These are phyloP conservation scores for Prionailurus bengalensis DNA, from an alignment of 2,113 vertebrate species.

Conservation along the genomic window DNA sequence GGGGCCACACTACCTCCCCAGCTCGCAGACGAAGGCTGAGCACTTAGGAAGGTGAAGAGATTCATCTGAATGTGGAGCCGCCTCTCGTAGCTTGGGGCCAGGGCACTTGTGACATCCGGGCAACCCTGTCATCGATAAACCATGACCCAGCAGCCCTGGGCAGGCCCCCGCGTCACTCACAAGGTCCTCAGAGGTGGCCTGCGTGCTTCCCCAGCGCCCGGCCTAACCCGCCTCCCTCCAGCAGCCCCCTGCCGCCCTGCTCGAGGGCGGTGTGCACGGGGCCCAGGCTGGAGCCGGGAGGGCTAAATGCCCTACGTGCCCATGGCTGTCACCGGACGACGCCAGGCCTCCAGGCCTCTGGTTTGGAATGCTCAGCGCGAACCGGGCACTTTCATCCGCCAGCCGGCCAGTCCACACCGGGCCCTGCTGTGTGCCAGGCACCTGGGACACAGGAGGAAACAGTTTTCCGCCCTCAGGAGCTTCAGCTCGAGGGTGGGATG, in stretches of 20 bases:
- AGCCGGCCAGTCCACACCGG: background rate
- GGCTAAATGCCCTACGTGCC: background rate
- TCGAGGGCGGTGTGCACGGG: fast-evolving
- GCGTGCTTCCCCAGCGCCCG: fast-evolving
- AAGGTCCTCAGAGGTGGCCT: fast-evolving
- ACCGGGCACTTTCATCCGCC: background rate
- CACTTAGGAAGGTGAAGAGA: fast-evolving
- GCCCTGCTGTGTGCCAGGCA: too few relatives aligned
- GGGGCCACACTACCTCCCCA: background rate
- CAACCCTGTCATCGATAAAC: background rate
- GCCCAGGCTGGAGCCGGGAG: fast-evolving
- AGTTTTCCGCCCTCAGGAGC: fast-evolving
- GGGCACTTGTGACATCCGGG: background rate
- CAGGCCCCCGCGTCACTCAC: background rate
- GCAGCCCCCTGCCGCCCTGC: background rate
- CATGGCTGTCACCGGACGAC: fast-evolving
- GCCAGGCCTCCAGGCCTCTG: background rate
- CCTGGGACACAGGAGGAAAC: background rate
- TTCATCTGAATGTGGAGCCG: fast-evolving
- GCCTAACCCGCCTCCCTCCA: background rate
- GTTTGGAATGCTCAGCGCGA: background rate
- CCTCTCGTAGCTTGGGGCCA: fast-evolving
- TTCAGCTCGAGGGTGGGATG: fast-evolving
- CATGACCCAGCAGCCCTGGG: fast-evolving
- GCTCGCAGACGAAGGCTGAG: background rate